These are phyloP conservation scores for Dicycla oo DNA, from an alignment of 2,888 invertebrate species.

Conservation along the genomic window DNA sequence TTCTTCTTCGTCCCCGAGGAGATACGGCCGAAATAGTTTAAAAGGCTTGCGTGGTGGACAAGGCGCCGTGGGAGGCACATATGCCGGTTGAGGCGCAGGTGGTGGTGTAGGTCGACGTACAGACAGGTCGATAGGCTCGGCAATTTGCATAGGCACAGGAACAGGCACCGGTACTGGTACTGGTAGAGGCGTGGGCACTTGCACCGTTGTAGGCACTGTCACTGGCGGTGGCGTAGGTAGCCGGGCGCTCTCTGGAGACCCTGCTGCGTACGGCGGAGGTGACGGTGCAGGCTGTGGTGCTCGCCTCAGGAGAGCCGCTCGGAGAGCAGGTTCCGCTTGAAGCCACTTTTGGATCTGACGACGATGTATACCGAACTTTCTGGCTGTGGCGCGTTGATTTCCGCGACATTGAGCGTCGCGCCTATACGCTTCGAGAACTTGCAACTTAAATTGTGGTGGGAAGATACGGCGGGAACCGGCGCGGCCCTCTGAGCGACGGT, in stretches of 20 bases:
- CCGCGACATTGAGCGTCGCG: slow-evolving; percentile 96
- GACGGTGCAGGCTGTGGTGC: slow-evolving; percentile 88
- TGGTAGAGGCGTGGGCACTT: slow-evolving; percentile 69
- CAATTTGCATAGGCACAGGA: slow-evolving; percentile 73
- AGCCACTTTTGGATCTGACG: slow-evolving; percentile 98
- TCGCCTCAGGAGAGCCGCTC: slow-evolving; percentile 92
- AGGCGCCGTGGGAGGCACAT: slow-evolving; percentile 72
- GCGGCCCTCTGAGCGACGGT: slow-evolving; percentile 89
- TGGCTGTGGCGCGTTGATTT: slow-evolving; percentile 96
- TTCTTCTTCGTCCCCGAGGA: slow-evolving; percentile 91
- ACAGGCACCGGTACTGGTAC: slow-evolving; percentile 69
- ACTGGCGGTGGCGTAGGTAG: slow-evolving; percentile 84
- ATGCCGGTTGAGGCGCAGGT: slow-evolving; percentile 78
- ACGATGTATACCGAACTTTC: slow-evolving; percentile 97
- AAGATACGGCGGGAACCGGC: slow-evolving; percentile 97
- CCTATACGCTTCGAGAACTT: slow-evolving; percentile 96
- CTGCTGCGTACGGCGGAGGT: slow-evolving; percentile 85
- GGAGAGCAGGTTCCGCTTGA: slow-evolving; percentile 95
- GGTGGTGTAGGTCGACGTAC: slow-evolving; percentile 81
- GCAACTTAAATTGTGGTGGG: slow-evolving; percentile 96
- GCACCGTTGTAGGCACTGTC: slow-evolving; percentile 70
- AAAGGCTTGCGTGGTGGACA: slow-evolving; percentile 91
- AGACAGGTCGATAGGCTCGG: slow-evolving; percentile 84
- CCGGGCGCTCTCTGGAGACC: slow-evolving; percentile 86
- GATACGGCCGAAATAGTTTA: slow-evolving; percentile 94